These are phyloP conservation scores for Leptobrachium leishanense DNA, from an alignment of 2,113 vertebrate genomes.

Conservation along the genomic window DNA sequence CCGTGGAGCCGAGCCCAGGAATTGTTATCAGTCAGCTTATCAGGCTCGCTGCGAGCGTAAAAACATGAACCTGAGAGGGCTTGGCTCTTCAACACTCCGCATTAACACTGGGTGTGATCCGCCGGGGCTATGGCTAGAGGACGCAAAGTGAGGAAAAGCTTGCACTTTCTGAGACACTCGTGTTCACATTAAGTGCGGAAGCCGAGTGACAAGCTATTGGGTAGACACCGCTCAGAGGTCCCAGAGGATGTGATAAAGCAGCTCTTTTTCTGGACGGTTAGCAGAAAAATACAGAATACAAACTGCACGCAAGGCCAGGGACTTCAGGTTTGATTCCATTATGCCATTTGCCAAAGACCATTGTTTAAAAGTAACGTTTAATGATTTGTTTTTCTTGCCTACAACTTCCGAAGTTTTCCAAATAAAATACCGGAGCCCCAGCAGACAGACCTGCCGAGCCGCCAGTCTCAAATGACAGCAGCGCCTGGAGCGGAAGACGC, in stretches of 20 bases:
- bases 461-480: too few species aligned
- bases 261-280: background rate
- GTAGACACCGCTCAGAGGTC: background rate
- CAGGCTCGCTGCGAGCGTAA: conserved; percentile 18
- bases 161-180: conserved; percentile 8
- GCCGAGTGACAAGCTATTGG: conserved; percentile 16
- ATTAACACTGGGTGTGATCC: conserved; percentile 28
- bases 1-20: conserved; percentile 14
- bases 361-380: too few species aligned
- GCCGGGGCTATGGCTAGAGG: conserved; percentile 16
- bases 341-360: too few species aligned
- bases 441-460: too few species aligned
- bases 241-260: background rate
- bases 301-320: too few species aligned
- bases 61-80: conserved; percentile 24
- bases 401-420: too few species aligned
- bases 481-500: too few species aligned
- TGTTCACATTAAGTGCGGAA: conserved; percentile 30
- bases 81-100: conserved; percentile 44
- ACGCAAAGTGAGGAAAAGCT: background rate
- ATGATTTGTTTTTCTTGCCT: too few species aligned
- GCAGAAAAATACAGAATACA: background rate
- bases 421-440: too few species aligned
- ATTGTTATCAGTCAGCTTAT: conserved; percentile 37
- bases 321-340: too few species aligned